Evolutionary conservation across 2,888 invertebrate genomes (phyloP), one percentile per base, ranked within the genome.

Genomic region (Pyrocoelia pectoralis): DNA sequence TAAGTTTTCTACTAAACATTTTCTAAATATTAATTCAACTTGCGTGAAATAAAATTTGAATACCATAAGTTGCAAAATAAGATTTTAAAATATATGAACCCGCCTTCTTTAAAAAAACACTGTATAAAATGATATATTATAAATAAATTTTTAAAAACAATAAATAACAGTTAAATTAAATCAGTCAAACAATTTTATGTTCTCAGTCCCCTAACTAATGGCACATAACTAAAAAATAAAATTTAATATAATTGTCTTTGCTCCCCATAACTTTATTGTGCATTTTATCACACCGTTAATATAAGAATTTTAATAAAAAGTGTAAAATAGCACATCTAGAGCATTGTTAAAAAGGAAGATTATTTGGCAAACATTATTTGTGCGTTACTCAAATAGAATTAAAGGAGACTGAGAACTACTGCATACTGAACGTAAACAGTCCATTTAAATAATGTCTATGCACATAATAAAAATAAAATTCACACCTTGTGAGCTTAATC

Each of bases 401-500:
- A n/a, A 33, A 8, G n/a, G 33, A 33, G 33, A 33, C 33, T 33
- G 33, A 33, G 33, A 33, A 33, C 33, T 2, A 10, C n/a, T 3
- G 24, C 3, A 24, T 24, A 24, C n/a, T 24, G 24, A 24, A 24
- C 24, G 4, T 24, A 24, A 24, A 8, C 24, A 24, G 8, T 24
- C 24, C 8, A 24, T 24, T 24, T 24, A 5, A 24, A 24, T 5
- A 5, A 33, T 6, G 33, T 33, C 33, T 2, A n/a, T 33, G 33
- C 2, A n/a, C 33, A 33, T n/a, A 33, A n/a, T 33, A 33, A 33
- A 33, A 33, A 33, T 33, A 33, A 24, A n/a, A 33, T 33, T 33
- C 33, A 33, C 33, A 33, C 33, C 8, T 33, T n/a, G 33, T 33
- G 33, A 33, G 33, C 33, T 33, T 33, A 17, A 41, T 53, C 29